phyloP scores from a whole-genome alignment of 30 jellyfish, hydroid and myxozoan genomes.

The Aurelia aurita complex sp. Pacific region DNA sequence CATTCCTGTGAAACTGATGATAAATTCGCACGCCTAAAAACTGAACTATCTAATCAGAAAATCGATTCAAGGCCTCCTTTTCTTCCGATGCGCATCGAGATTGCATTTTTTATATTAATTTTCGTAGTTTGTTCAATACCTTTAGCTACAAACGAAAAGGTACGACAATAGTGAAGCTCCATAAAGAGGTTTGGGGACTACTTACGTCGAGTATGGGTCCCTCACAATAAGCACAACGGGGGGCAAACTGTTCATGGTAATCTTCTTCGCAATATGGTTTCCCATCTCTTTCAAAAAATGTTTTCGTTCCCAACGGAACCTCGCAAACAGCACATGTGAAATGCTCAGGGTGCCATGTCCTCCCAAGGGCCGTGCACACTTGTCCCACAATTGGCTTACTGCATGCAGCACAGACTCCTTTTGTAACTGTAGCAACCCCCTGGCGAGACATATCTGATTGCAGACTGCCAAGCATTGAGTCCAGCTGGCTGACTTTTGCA shows the following conservation, averaged over 20 bases:
- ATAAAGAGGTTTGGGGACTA: not conserved
- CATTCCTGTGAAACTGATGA: too few relatives aligned
- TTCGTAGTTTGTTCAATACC: too few relatives aligned
- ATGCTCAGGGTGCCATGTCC: slow-evolving; percentile 99
- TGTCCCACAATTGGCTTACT: slow-evolving; percentile 94
- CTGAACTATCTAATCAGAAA: too few relatives aligned
- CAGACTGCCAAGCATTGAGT: slow-evolving; percentile 93
- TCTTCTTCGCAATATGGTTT: slow-evolving; percentile 93
- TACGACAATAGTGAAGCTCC: too few relatives aligned
- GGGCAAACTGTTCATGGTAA: slow-evolving; percentile 90
- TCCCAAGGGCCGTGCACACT: slow-evolving; percentile 96
- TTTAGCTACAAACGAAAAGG: too few relatives aligned
- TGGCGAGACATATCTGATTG: slow-evolving; percentile 96
- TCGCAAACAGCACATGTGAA: slow-evolving; percentile 96
- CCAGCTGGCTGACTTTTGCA: slow-evolving; percentile 71
- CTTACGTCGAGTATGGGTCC: slow-evolving; percentile 96
- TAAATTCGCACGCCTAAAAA: too few relatives aligned
- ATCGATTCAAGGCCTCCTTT: too few relatives aligned
- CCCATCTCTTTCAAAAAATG: slow-evolving; percentile 96
- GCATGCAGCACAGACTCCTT: slow-evolving; percentile 96
- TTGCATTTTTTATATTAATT: too few relatives aligned
- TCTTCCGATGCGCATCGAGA: too few relatives aligned
- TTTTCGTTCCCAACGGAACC: slow-evolving; percentile 80
- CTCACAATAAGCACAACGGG: slow-evolving; percentile 83
- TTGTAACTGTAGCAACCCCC: slow-evolving; percentile 95